Evolutionary conservation across 2,888 invertebrate species (phyloP), one percentile per base, ranked within the genome.

Genomic region (Drosophila gaucha): DNA sequence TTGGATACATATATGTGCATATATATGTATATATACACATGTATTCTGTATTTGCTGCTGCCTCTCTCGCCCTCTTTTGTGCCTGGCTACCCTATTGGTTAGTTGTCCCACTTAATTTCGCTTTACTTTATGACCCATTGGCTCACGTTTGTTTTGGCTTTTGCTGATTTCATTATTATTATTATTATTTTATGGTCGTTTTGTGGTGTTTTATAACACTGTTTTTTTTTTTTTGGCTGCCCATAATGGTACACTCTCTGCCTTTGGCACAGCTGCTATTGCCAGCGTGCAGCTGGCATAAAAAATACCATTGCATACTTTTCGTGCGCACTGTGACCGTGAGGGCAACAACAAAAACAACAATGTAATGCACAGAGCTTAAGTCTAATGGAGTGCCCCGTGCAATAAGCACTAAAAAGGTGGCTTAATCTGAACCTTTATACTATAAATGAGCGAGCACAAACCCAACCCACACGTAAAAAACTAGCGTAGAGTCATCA

Each of bases 91-190:
- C 31, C 30, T 35, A 30, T 22, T 35, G 35, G 43, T 14, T 60
- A 43, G 67, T 63, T 72, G 63, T n/a, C 35, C 39, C 47, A 35
- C 65, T 41, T 46, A 36, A 39, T 67, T 66, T 60, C 71, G 74
- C 76, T 79, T 10, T 74, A 67, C 66, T 82, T 79, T 82, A 79
- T 62, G 79, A 35, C 28, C 67, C 54, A 56, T 36, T 59, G 66
- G 65, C 41, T 18, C 46, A 60, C 65, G 60, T 66, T 74, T 67
- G 57, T 58, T 80, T 41, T 66, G 67, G 62, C 57, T 83, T 69
- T 66, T 46, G 65, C 57, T 68, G 76, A 76, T 80, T 80, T 78
- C 59, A 67, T 78, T 80, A 66, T 75, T 80, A 77, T 79, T 78
- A 52, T 58, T 68, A 80, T 76, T 80, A 84, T 80, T 80, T 76